Conservation (phyloP, 2,888 invertebrate genomes). For the Ptilodon capucinus region DNA sequence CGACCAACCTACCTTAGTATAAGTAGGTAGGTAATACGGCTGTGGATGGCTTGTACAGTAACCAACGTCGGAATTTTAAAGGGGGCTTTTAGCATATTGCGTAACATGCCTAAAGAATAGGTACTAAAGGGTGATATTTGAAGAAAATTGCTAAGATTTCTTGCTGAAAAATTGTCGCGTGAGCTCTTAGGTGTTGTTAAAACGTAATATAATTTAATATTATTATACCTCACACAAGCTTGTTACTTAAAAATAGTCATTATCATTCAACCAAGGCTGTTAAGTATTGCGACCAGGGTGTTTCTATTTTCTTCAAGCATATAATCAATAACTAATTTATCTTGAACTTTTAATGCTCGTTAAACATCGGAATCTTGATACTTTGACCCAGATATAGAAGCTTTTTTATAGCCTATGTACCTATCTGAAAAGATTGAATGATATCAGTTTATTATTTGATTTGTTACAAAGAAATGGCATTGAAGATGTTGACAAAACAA, state of each 20-base stretch:
- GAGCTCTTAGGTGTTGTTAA: too few relatives aligned
- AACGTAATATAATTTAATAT: too few relatives aligned
- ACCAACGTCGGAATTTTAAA: slow-evolving; percentile 17
- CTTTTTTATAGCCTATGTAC: too few relatives aligned
- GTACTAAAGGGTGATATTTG: neutral
- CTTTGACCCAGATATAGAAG: too few relatives aligned
- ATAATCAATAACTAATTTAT: neutral
- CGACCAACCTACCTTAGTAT: neutral
- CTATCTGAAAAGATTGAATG: too few relatives aligned
- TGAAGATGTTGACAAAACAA: too few relatives aligned
- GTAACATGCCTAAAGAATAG: slow-evolving; percentile 4
- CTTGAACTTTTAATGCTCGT: neutral
- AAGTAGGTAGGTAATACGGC: neutral
- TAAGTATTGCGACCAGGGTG: neutral
- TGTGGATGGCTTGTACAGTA: slow-evolving; percentile 4
- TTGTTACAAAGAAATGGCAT: too few relatives aligned
- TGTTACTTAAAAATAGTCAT: too few relatives aligned
- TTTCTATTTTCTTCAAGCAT: neutral
- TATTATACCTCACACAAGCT: too few relatives aligned
- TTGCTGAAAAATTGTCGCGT: neutral
- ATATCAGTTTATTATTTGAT: too few relatives aligned
- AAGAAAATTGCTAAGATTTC: neutral
- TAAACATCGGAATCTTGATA: neutral
- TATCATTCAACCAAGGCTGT: too few relatives aligned
- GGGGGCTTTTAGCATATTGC: slow-evolving; percentile 32